phyloP scores from a whole-genome alignment of 2,113 vertebrate genomes.

The Apus apus region DNA sequence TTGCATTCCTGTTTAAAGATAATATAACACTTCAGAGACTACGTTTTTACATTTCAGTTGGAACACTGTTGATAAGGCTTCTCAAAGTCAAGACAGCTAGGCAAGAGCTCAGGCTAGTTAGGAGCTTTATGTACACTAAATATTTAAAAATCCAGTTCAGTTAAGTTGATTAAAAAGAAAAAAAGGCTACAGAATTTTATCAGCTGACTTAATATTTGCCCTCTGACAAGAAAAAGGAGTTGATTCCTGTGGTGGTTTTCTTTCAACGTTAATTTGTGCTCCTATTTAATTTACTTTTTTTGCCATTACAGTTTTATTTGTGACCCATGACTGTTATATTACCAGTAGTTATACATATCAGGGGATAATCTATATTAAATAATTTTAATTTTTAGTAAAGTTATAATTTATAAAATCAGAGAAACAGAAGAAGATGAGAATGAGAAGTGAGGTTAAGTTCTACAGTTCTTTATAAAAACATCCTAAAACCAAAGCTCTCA shows the following conservation, averaged over 20 bases:
- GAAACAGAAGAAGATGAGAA: neutral
- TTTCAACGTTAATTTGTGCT: neutral
- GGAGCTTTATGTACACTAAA: neutral
- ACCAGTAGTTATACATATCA: neutral
- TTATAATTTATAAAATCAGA: neutral
- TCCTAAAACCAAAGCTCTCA: neutral
- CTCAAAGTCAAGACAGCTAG: neutral
- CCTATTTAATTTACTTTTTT: neutral
- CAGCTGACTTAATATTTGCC: neutral
- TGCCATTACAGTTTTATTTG: neutral
- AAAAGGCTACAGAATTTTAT: neutral
- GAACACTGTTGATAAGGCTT: neutral
- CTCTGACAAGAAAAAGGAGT: neutral
- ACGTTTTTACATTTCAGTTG: neutral
- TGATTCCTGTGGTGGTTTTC: neutral
- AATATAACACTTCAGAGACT: conserved; percentile 30
- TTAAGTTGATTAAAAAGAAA: neutral
- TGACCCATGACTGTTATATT: neutral
- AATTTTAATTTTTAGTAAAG: neutral
- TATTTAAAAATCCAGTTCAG: neutral
- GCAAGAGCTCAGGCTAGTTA: neutral
- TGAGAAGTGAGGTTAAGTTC: neutral
- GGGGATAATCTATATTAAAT: neutral
- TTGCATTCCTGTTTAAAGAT: conserved; percentile 88
- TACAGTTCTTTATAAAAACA: neutral